Base-by-base conservation (phyloP, 2,113 vertebrate species). In the Agelaius phoeniceus region DNA sequence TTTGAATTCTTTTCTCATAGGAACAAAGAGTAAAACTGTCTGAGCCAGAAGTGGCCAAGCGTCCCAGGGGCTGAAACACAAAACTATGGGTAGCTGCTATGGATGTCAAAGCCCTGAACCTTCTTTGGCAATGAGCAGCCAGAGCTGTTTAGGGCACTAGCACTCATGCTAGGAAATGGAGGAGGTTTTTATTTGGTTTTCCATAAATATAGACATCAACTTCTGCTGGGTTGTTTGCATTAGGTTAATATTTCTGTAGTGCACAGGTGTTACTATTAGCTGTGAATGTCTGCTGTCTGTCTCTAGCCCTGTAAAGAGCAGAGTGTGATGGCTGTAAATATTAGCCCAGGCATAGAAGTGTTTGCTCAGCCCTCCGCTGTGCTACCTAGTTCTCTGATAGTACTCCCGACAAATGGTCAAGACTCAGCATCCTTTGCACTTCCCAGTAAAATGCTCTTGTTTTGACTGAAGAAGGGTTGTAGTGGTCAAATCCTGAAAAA, bases 181-280 rank as follows among this genome's bases (percentile, higher is more conserved):
- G 67, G n/a, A 54, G 30, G 51, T 11, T 95, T 90, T 80, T 93
- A n/a, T 90, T 93, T 96, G 90, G 51, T 71, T 96, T 95, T 89
- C 89, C 83, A 3, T 86, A 78, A 94, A 95, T 87, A 71, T 1
- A 92, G 94, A 93, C 94, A 92, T 95, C 87, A 96, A 55, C 78
- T 89, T 96, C 80, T 95, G 72, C 58, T 73, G 68, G 68, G 65
- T 68, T 96, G 90, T 97, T 97, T 97, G 67, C 76, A 80, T 62
- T 93, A 68, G 90, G 90, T 94, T 97, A 95, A 96, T 97, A 90
- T 95, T 96, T 95, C 95, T 91, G 44, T 82, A 77, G 68, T 11
- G 79, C 75, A 90, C 97, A 96, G 94, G 84, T 97, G 96, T 88
- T 95, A 62, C 57, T 79, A 61, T 27, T 41, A 91, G 48, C 39